Base-by-base conservation (phyloP, 1,140 invertebrate genomes). In the Halesus radiatus region DNA sequence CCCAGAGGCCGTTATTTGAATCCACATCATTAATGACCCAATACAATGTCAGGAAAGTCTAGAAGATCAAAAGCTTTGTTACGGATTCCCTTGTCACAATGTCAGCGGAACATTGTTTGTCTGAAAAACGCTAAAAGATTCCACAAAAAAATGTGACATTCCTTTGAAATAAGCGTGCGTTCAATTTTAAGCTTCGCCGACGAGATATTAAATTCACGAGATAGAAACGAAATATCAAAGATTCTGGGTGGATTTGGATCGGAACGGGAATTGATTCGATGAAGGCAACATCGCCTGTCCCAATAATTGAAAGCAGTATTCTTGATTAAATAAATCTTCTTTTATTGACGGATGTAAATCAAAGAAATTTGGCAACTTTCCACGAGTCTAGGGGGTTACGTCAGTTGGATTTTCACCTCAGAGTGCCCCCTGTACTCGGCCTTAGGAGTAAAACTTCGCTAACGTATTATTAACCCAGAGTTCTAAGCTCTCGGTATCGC, bases 281-380 rank as follows among this genome's bases (percentile, higher is more conserved):
- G 23, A 29, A n/a, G 62, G 15, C 16, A 16, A 66, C 23, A 66
- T 45, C 13, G 15, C 16, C 45, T 72, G 68, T 52, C 68, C 53
- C 68, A 52, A 72, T 72, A 52, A 68, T 68, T 68, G 64, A 20
- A 68, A 72, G 68, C 15, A 23, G 68, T 72, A 72, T 72, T 72
- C 52, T 53, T 52, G 68, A 52, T 52, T 50, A n/a, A 23, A 53
- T 72, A 72, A 72, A 72, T 72, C 68, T 72, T 72, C 1, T 26
- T 72, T 72, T 53, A 72, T 72, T 53, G 68, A 53, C 32, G 18
- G 45, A 7, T 72, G 45, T 72, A 72, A 52, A 72, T 72, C 68
- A 72, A 72, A 22, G 3, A 18, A 50, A 72, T 7, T 72, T 72
- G 68, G 68, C 68, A 72, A 52, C 45, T 20, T 20, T 72, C 68